Evolutionary conservation across 92 coral and sea anemone genomes (phyloP).

Genomic region (Micromussa lordhowensis): DNA sequence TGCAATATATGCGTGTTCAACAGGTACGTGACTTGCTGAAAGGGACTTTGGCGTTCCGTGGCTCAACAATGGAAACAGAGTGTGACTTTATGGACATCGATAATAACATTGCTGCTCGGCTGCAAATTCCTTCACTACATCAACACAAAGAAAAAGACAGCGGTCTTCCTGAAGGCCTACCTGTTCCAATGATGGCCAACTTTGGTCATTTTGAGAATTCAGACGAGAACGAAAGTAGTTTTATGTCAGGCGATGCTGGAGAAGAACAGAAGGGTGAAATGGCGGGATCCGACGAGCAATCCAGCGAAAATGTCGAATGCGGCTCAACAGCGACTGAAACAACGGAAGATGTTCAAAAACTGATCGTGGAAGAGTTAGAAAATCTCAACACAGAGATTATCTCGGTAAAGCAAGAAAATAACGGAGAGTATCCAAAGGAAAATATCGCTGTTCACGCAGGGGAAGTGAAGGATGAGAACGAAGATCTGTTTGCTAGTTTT

Average conservation of each 20-base stretch:
- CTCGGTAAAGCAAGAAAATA: neutral
- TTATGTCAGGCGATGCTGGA: slow-evolving; percentile 27
- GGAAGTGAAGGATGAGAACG: neutral
- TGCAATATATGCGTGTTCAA: neutral
- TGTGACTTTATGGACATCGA: slow-evolving; percentile 97
- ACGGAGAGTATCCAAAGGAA: neutral
- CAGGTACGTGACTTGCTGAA: slow-evolving; percentile 97
- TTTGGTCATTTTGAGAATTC: slow-evolving; percentile 80
- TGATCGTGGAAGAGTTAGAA: neutral
- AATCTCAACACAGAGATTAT: neutral
- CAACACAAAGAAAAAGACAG: slow-evolving; percentile 42
- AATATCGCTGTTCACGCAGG: neutral
- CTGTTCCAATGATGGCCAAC: slow-evolving; percentile 87
- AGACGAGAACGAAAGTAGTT: slow-evolving; percentile 63
- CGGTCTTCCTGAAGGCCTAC: slow-evolving; percentile 59
- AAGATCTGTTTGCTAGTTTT: slow-evolving; percentile 2
- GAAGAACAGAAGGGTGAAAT: slow-evolving; percentile 10
- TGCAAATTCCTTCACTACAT: slow-evolving; percentile 44
- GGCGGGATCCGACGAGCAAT: neutral
- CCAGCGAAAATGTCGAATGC: neutral
- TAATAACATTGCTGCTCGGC: slow-evolving; percentile 82
- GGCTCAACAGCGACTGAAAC: neutral
- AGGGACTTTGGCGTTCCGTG: slow-evolving; percentile 92
- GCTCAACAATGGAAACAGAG: slow-evolving; percentile 91
- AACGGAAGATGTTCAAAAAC: neutral